Evolutionary conservation across 2,888 invertebrate species (phyloP).

Genomic region (Eumacrocentrus americanus): DNA sequence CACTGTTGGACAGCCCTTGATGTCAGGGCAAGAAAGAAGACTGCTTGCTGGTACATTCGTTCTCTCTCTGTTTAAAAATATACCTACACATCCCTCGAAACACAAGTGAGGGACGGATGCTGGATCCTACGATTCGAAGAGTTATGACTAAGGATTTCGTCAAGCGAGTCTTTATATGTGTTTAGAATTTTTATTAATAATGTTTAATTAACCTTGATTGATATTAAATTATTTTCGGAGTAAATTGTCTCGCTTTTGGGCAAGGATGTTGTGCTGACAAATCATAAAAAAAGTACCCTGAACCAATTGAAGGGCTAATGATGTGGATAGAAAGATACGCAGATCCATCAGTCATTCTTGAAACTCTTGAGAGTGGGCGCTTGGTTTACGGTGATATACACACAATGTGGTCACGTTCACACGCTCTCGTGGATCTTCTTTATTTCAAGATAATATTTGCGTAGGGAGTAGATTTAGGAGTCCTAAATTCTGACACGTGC

Average conservation of each 20-base stretch:
- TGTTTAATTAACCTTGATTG: too few relatives aligned
- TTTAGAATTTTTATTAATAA: not conserved
- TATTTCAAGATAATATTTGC: constrained; percentile 17
- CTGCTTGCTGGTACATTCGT: not conserved
- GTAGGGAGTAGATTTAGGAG: constrained; percentile 8
- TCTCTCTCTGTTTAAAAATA: not conserved
- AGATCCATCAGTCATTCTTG: constrained; percentile 1
- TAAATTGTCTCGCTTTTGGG: too few relatives aligned
- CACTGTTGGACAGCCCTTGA: not conserved
- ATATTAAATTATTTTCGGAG: too few relatives aligned
- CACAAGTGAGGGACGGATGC: not conserved
- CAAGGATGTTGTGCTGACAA: too few relatives aligned
- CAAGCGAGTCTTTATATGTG: not conserved
- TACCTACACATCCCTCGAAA: not conserved
- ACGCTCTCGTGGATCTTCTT: not conserved
- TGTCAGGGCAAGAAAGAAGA: not conserved
- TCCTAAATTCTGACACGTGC: constrained; percentile 34
- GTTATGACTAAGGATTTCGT: not conserved
- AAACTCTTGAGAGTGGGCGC: not conserved
- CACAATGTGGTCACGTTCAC: not conserved
- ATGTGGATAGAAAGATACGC: not conserved
- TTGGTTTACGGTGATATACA: not conserved
- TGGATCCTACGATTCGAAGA: not conserved
- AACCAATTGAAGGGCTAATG: not conserved
- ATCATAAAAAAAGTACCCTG: too few relatives aligned